phyloP scores from a whole-genome alignment of 2,113 vertebrate genomes.

The Pelusios castaneus region DNA sequence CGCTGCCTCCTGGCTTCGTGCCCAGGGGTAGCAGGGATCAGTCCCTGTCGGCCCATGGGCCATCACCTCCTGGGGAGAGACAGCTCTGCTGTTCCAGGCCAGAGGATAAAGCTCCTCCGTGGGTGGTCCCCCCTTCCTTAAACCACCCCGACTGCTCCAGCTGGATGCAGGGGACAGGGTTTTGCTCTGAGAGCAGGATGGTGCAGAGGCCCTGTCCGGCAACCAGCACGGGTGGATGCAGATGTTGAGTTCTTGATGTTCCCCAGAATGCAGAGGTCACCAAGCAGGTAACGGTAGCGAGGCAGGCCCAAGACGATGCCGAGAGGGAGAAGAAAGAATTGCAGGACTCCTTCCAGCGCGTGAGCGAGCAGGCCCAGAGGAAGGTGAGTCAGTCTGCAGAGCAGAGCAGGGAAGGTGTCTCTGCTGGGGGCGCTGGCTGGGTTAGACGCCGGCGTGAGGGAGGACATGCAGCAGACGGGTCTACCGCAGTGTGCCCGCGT shows the following conservation, averaged over 20 bases:
- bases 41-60: background rate
- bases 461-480: background rate
- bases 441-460: background rate
- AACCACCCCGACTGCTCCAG: background rate
- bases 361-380: constrained; percentile 84
- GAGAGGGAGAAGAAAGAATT: constrained; percentile 90
- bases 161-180: background rate
- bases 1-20: background rate
- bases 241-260: background rate
- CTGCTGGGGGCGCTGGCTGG: background rate
- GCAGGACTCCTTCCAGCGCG: constrained; percentile 87
- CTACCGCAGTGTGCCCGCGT: background rate
- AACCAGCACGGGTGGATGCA: background rate
- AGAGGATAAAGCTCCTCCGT: background rate
- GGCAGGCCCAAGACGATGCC: constrained; percentile 89
- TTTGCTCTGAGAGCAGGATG: background rate
- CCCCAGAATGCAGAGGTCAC: constrained; percentile 94
- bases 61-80: background rate
- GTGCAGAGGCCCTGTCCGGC: background rate
- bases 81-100: background rate
- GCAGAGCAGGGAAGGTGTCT: background rate
- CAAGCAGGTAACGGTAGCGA: constrained; percentile 90
- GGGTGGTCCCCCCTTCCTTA: background rate
- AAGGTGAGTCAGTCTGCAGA: constrained; percentile 76
- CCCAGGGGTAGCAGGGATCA: background rate